These are phyloP conservation scores for Parazoanthus swiftii DNA, from an alignment of 92 coral and sea anemone species.

Conservation along the genomic window DNA sequence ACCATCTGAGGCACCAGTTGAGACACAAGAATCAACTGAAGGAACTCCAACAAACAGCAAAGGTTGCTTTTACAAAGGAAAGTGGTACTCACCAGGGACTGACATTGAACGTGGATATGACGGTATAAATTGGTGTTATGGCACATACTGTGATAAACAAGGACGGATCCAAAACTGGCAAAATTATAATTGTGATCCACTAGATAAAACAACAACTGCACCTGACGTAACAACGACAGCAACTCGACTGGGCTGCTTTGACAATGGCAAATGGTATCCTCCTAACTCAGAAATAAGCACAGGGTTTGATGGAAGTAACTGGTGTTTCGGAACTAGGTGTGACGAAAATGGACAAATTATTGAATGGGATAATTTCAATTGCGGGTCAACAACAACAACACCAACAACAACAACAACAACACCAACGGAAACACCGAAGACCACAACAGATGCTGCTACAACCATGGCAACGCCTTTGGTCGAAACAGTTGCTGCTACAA, in stretches of 20 bases:
- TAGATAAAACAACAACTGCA: neutral
- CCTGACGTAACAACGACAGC: neutral
- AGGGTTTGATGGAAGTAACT: slow-evolving; percentile 2
- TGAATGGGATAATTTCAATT: slow-evolving; percentile 6
- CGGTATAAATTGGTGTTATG: slow-evolving; percentile 6
- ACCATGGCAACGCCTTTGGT: too few relatives aligned
- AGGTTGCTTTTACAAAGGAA: slow-evolving; percentile 24
- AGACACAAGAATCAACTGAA: neutral
- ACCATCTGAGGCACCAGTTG: neutral
- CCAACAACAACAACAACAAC: neutral
- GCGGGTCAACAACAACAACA: neutral
- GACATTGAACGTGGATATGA: slow-evolving; percentile 13
- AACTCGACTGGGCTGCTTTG: neutral
- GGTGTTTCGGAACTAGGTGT: slow-evolving; percentile 15
- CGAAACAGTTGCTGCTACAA: too few relatives aligned
- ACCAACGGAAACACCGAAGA: neutral
- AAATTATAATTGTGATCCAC: neutral
- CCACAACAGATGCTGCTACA: neutral
- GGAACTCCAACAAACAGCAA: neutral
- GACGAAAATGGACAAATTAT: neutral
- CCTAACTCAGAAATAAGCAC: neutral
- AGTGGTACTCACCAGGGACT: slow-evolving; percentile 16
- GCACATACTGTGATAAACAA: slow-evolving; percentile 8
- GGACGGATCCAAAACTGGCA: slow-evolving; percentile 6
- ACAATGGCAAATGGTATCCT: slow-evolving; percentile 15